phyloP scores from a whole-genome alignment of 2,113 vertebrate species.

The Chroicocephalus ridibundus region DNA sequence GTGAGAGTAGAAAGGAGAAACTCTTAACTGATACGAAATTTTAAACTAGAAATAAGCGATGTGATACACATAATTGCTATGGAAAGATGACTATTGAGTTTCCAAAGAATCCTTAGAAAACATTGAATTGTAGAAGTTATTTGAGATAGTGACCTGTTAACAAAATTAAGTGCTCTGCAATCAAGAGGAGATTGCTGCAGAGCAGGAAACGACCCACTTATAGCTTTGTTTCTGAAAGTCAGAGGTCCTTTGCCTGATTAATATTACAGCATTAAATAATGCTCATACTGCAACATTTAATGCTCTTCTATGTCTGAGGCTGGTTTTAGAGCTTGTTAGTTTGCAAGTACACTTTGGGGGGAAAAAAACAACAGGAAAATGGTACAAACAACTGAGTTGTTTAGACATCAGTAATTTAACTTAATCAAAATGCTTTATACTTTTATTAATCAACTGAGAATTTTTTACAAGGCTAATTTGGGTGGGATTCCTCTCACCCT shows the following conservation, averaged over 20 bases:
- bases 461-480: background rate
- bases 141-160: slow-evolving; percentile 7
- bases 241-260: slow-evolving; percentile 9
- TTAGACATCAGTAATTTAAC: background rate
- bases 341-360: background rate
- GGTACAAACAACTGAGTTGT: background rate
- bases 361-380: background rate
- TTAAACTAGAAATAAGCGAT: background rate
- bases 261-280: background rate
- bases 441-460: background rate
- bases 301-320: background rate
- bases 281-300: background rate
- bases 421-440: background rate
- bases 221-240: background rate
- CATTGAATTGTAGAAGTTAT: background rate
- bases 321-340: background rate
- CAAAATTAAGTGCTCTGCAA: background rate
- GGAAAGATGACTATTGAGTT: background rate
- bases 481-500: background rate
- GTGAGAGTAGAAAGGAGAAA: background rate
- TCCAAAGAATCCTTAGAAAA: background rate
- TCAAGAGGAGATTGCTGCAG: background rate
- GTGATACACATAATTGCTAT: background rate
- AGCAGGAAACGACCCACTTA: background rate
- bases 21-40: background rate